Conservation (phyloP, 2,888 invertebrate species). For the Belgica antarctica region DNA sequence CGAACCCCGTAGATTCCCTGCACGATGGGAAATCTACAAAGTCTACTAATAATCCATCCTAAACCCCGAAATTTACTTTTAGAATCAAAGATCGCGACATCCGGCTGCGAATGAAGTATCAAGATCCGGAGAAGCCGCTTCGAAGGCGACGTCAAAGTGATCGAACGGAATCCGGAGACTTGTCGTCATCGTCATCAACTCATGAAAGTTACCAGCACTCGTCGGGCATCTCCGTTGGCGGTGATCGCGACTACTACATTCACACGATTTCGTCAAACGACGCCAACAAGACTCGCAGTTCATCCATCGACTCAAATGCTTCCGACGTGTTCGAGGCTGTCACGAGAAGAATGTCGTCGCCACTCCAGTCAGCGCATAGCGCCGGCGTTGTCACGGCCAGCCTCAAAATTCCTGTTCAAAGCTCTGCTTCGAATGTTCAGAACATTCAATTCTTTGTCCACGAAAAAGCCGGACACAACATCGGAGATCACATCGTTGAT, state of each 20-base stretch:
- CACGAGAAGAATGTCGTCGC: slow-evolving; percentile 61
- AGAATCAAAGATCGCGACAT: slow-evolving; percentile 33
- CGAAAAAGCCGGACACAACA: slow-evolving; percentile 27
- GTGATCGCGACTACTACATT: slow-evolving; percentile 38
- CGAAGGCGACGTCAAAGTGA: slow-evolving; percentile 45
- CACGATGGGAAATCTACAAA: no score
- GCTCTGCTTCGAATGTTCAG: slow-evolving; percentile 21
- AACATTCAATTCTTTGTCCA: slow-evolving; percentile 41
- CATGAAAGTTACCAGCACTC: slow-evolving; percentile 42
- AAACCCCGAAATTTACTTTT: not conserved
- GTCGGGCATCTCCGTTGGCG: slow-evolving; percentile 33
- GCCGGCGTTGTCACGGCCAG: slow-evolving; percentile 74
- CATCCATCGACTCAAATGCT: slow-evolving; percentile 45
- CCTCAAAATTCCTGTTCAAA: slow-evolving; percentile 67
- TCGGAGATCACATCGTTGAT: slow-evolving; percentile 37
- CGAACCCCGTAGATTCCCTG: no score
- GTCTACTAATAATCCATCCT: no score
- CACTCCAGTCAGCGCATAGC: slow-evolving; percentile 56
- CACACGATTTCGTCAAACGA: slow-evolving; percentile 42
- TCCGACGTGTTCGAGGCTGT: slow-evolving; percentile 38
- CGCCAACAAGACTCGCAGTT: slow-evolving; percentile 45
- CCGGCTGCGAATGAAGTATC: slow-evolving; percentile 46
- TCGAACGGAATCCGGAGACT: slow-evolving; percentile 42
- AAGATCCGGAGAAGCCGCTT: slow-evolving; percentile 45
- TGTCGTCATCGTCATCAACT: slow-evolving; percentile 38